Evolutionary conservation across 2,888 invertebrate genomes (phyloP), one percentile per base, ranked within the genome.

Genomic region (Cremastinae sp.): DNA sequence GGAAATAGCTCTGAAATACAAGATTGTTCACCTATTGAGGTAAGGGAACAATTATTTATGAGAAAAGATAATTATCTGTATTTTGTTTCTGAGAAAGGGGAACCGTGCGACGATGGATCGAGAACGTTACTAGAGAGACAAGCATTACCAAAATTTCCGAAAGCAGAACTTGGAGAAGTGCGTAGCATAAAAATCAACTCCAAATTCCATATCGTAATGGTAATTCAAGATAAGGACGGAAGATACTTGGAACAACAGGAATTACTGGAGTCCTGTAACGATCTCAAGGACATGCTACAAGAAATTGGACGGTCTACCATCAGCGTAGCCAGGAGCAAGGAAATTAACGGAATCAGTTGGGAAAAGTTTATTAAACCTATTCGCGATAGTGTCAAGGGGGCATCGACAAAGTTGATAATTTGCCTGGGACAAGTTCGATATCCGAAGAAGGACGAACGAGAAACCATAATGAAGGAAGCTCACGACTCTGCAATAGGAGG

Each of bases 21-120:
- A 58, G 41, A 58, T n/a, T 2, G 9, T 4, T 41, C 39, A 5
- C 49, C 35, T 0, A 3, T n/a, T 0, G 62, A 62, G 12, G 20
- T 49, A 35, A 43, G 55, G 7, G 55, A 65, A n/a, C 55, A 55
- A 16, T 8, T 65, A 12, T 53, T 65, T 22, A 65, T 65, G 65
- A 65, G 28, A 14, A 65, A 64, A n/a, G 64, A 71, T 10, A 62
- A 64, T 39, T 71, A 71, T 37, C 35, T 65, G 0, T 72, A 72
- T 35, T 73, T 73, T n/a, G 10, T 73, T 43, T 55, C 66, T 0
- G 73, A 73, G 9, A 47, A n/a, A 7, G 73, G 66, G 22, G 51
- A 65, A 35, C 55, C 65, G 0, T 55, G 65, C 5, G 65, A 55
- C 4, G 28, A 73, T 1, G 73, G 72, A 5, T 56, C 72, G 3